A percentile compares a stretch with the other conserved stretches of the same genome.
These are phyloP conservation scores for Tenrec ecaudatus DNA, from an alignment of 2,113 vertebrate species.

Conservation along the genomic window DNA sequence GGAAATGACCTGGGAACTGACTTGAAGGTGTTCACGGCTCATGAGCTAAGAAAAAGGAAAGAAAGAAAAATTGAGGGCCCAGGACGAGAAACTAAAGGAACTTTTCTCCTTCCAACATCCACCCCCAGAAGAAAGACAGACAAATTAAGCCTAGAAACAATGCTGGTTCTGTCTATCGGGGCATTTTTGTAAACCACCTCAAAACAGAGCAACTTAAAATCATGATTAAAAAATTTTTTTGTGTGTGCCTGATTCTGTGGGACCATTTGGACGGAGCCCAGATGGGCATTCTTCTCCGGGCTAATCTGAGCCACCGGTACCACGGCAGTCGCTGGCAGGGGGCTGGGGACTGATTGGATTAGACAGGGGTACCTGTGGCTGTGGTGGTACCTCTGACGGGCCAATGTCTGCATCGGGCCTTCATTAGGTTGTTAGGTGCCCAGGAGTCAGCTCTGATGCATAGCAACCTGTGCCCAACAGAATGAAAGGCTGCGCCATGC, in stretches of 20 bases:
- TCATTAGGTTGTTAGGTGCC: background rate
- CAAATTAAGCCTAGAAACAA: background rate
- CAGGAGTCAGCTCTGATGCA: too few species aligned
- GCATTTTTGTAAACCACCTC: background rate
- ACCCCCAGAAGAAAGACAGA: constrained; percentile 4
- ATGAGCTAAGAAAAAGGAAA: too few species aligned
- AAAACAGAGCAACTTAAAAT: background rate
- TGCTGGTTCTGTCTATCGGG: background rate
- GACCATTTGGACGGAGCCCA: background rate
- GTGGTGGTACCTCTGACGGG: background rate
- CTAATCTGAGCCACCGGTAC: too few species aligned
- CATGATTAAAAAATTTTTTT: background rate
- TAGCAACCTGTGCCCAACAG: too few species aligned
- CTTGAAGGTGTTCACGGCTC: too few species aligned
- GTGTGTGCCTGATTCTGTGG: background rate
- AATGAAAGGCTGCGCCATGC: background rate
- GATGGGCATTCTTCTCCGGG: background rate
- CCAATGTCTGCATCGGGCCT: background rate
- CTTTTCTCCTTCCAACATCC: constrained; percentile 23
- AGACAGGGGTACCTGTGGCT: background rate
- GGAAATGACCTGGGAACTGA: too few species aligned
- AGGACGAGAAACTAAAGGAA: background rate
- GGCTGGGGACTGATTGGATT: background rate
- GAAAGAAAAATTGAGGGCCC: background rate
- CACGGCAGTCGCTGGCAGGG: background rate